Base-by-base conservation (phyloP, 2,888 invertebrate genomes). In the Papilio gigon region DNA sequence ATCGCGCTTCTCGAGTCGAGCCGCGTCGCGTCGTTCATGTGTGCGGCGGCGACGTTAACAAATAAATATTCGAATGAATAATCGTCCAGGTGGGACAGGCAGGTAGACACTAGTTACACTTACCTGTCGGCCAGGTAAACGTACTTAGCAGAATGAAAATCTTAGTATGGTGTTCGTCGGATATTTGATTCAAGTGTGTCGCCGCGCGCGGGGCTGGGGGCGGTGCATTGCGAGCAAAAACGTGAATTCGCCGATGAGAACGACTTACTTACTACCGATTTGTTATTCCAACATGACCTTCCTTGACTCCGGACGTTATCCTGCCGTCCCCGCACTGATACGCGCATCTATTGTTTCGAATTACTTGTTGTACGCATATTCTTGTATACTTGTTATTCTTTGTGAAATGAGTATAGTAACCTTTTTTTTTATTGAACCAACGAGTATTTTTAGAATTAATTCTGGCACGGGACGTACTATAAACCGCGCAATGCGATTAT, bases 271-370 rank as follows among this genome's bases (percentile, higher is more conserved):
- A 70, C 71, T 70, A 77, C 77, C 76, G 84, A 83, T 85, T 84
- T 84, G 82, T 84, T 83, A 84, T 86, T 84, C 81, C 78, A 79
- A 79, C 74, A 78, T 86, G 86, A 87, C 87, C 87, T 85, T 86
- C 85, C 84, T 86, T 84, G 85, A 84, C 84, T 84, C 79, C 78
- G 76, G 71, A 72, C 71, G 79, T 75, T 81, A 83, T 82, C 80
- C 80, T 78, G 77, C 73, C 74, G 72, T 74, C 74, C 71, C 69
- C 65, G 70, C 66, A 73, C 74, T 73, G 76, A 80, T 78, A 78
- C 75, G 71, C 71, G 71, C 74, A 75, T 65, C 59, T 27, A 67
- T 67, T 66, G 61, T 67, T 65, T 47, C 42, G 25, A 61, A 62
- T 33, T 35, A 53, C 25, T 62, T 60, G 20, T 12, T 37, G 30